Evolutionary conservation across 2,797 vertebrate genomes (phyloP).

Genomic region (Oreochromis grahami): DNA sequence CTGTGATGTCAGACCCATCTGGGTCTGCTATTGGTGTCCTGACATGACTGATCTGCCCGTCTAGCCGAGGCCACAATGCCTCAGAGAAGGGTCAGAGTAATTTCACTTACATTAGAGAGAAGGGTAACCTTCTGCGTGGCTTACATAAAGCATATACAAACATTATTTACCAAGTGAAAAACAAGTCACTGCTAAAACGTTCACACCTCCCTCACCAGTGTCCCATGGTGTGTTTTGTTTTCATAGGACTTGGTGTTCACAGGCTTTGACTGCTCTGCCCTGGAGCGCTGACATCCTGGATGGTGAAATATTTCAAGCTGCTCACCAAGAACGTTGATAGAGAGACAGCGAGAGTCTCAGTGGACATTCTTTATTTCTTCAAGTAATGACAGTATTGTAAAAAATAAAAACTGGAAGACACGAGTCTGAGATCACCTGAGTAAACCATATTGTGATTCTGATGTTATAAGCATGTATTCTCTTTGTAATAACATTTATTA

Average conservation of each 20-base stretch:
- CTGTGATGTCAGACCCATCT: neutral
- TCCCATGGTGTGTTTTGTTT: neutral
- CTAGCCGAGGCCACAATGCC: neutral
- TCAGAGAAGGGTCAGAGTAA: neutral
- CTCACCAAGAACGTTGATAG: neutral
- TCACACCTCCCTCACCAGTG: neutral
- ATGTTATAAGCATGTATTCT: neutral
- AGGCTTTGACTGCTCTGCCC: slow-evolving; percentile 45
- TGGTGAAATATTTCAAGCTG: neutral
- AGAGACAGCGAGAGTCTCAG: neutral
- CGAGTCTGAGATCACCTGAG: accelerated
- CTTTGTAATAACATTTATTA: neutral
- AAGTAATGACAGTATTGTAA: neutral
- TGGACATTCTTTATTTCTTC: neutral
- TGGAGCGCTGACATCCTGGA: slow-evolving; percentile 28
- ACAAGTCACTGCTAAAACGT: neutral
- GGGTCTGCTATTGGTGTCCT: neutral
- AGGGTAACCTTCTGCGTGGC: neutral
- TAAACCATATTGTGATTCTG: neutral
- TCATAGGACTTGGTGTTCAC: slow-evolving; percentile 66
- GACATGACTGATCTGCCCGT: neutral
- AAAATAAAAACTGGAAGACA: neutral
- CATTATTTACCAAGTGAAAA: neutral
- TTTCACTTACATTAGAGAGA: neutral
- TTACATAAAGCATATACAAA: neutral